A percentile compares a stretch with the other conserved stretches of the same genome.
phyloP scores from a whole-genome alignment of 2,113 vertebrate species.

The Mola mola region DNA sequence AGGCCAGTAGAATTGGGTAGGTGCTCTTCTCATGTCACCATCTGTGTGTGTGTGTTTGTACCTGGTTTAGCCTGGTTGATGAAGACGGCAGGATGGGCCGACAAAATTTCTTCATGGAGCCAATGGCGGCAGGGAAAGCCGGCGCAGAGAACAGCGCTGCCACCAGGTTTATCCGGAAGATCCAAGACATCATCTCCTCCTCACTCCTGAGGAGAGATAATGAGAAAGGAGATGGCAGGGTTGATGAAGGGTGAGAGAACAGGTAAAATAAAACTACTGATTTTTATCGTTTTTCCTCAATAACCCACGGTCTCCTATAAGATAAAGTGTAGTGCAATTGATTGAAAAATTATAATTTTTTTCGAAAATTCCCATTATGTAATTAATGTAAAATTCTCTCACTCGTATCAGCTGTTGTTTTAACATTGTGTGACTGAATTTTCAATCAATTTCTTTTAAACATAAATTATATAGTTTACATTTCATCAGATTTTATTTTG shows the following conservation, averaged over 20 bases:
- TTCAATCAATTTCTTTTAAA: no score
- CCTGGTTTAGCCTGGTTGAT: constrained; percentile 90
- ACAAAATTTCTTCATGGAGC: constrained; percentile 98
- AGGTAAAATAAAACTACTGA: no score
- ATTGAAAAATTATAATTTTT: no score
- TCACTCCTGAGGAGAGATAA: constrained; percentile 83
- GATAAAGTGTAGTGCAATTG: no score
- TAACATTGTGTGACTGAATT: no score
- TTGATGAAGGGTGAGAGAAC: not conserved
- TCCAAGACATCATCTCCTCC: constrained; percentile 98
- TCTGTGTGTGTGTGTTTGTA: constrained; percentile 46
- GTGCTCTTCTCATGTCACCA: not conserved
- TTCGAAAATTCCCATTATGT: no score
- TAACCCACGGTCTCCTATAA: no score
- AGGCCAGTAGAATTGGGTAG: not conserved
- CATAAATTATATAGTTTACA: no score
- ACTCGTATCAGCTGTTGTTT: no score
- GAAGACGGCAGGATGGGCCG: constrained; percentile 90
- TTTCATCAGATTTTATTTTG: no score
- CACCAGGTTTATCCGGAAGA: constrained; percentile 95
- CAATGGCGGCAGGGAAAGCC: constrained; percentile 94
- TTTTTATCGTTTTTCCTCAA: no score
- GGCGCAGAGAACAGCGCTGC: constrained; percentile 96
- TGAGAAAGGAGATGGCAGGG: not conserved
- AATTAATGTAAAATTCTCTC: no score